These are phyloP conservation scores for Rhagonycha lutea DNA, from an alignment of 2,888 invertebrate genomes.

Conservation along the genomic window DNA sequence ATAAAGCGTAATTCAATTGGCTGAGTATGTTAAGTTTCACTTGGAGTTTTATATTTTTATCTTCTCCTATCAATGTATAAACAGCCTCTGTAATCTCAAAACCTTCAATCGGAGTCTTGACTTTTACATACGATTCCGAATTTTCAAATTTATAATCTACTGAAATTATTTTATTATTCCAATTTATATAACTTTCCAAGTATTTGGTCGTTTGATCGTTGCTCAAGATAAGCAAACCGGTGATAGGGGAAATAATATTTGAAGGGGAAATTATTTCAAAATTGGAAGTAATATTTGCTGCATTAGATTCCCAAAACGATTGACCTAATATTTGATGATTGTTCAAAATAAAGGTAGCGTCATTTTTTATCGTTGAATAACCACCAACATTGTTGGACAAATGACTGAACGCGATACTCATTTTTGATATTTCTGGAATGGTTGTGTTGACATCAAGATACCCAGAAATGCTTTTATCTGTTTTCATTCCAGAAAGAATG, in stretches of 20 bases:
- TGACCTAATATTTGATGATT: constrained; percentile 32
- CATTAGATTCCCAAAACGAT: constrained; percentile 27
- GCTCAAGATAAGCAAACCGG: constrained; percentile 25
- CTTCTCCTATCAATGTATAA: constrained; percentile 29
- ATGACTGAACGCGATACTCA: constrained; percentile 32
- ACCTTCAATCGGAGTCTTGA: constrained; percentile 37
- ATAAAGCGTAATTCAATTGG: constrained; percentile 30
- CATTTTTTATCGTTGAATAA: constrained; percentile 20
- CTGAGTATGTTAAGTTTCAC: constrained; percentile 33
- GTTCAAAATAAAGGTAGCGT: constrained; percentile 32
- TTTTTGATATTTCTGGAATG: constrained; percentile 32
- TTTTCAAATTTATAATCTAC: constrained; percentile 31
- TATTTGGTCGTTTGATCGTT: constrained; percentile 25
- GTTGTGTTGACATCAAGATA: constrained; percentile 37
- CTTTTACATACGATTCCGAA: constrained; percentile 28
- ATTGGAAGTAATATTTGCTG: constrained; percentile 24
- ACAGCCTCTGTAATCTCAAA: constrained; percentile 32
- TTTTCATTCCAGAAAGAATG: constrained; percentile 31
- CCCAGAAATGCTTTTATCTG: constrained; percentile 23
- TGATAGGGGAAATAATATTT: constrained; percentile 30
- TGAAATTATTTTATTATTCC: constrained; percentile 29
- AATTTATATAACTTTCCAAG: constrained; percentile 24
- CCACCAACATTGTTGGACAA: constrained; percentile 6
- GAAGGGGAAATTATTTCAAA: constrained; percentile 33
- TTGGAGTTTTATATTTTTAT: constrained; percentile 26